phyloP scores from a whole-genome alignment of 2,888 invertebrate genomes.

The Acleris cristana region DNA sequence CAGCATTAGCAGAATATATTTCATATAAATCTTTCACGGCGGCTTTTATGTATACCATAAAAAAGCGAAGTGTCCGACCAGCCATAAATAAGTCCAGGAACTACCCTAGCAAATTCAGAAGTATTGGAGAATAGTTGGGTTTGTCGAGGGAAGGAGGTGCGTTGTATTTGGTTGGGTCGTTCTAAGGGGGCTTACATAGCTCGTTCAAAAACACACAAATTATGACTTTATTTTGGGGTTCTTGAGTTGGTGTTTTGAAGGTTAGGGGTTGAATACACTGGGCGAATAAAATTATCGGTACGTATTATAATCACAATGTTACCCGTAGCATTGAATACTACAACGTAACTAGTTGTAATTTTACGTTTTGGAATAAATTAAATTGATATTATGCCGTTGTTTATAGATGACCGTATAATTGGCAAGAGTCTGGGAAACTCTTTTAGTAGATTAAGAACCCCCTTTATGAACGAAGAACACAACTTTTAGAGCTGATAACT shows the following conservation, averaged over 20 bases:
- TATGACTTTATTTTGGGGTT: slow-evolving; percentile 41
- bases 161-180: slow-evolving; percentile 21
- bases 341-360: too few species aligned
- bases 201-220: slow-evolving; percentile 41
- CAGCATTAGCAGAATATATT: slow-evolving; percentile 82
- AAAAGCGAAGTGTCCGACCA: slow-evolving; percentile 77
- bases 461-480: too few species aligned
- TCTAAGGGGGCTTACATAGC: slow-evolving; percentile 35
- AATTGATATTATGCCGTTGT: too few species aligned
- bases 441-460: too few species aligned
- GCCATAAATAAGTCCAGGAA: slow-evolving; percentile 77
- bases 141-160: background rate
- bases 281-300: too few species aligned
- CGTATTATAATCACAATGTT: too few species aligned
- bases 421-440: too few species aligned
- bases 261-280: background rate
- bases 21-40: slow-evolving; percentile 81
- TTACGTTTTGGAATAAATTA: too few species aligned
- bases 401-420: too few species aligned
- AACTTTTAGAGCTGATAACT: too few species aligned
- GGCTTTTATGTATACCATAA: slow-evolving; percentile 83
- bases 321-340: too few species aligned
- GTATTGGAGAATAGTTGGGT: too few species aligned
- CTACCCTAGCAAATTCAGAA: background rate
- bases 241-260: slow-evolving; percentile 5